phyloP scores from a whole-genome alignment of 2,797 vertebrate genomes.

The Darevskia mixta region DNA sequence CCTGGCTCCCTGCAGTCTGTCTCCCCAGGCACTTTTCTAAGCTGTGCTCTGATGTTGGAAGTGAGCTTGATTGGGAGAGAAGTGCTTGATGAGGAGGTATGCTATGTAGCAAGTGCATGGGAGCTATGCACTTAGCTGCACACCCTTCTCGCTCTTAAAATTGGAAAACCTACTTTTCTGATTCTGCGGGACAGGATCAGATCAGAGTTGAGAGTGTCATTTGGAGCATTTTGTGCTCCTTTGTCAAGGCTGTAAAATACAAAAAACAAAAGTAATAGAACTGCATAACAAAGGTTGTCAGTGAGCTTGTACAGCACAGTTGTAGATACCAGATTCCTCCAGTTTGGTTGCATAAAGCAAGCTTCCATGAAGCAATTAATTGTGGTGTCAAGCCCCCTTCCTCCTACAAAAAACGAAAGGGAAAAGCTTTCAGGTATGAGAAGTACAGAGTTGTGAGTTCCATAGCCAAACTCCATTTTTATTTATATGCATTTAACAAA shows the following conservation, averaged over 20 bases:
- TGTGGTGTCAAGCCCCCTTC: not conserved
- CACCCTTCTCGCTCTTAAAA: not conserved
- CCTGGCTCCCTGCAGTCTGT: not conserved
- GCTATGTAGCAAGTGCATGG: not conserved
- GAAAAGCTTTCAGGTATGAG: not conserved
- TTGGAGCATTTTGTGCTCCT: not conserved
- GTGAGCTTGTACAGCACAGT: not conserved
- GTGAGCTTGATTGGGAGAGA: not conserved
- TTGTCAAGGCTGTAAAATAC: not conserved
- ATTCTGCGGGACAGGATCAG: not conserved
- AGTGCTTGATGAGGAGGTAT: not conserved
- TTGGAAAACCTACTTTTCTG: not conserved
- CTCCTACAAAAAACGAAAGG: not conserved
- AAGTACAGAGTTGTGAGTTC: not conserved
- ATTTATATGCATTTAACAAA: no score
- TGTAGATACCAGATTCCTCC: not conserved
- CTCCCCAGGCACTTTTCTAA: not conserved
- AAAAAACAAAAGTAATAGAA: not conserved
- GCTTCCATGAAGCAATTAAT: not conserved
- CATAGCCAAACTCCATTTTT: no score
- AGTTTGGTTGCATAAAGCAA: slow-evolving; percentile 1
- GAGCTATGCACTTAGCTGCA: not conserved
- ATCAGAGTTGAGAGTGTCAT: not conserved
- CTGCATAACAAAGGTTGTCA: not conserved
- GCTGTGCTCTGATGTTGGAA: not conserved